These are phyloP conservation scores for Hafferia zeledoni DNA, from an alignment of 2,797 vertebrate species.

Conservation along the genomic window DNA sequence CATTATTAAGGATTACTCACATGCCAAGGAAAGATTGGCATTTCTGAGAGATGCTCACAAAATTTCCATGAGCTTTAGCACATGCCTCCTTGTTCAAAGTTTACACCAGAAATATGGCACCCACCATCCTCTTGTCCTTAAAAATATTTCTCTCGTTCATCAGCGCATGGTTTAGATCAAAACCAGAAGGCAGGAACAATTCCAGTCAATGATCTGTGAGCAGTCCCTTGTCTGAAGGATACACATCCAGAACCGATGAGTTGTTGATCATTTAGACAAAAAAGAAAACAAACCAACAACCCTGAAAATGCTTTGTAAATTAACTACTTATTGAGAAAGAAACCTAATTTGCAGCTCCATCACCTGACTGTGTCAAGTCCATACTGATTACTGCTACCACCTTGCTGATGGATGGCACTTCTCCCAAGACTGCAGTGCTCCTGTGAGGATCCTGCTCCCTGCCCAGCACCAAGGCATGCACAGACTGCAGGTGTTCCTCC, in stretches of 20 bases:
- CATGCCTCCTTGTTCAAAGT: conserved; percentile 19
- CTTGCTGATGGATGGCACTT: not conserved
- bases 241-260: conserved; percentile 14
- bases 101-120: conserved; percentile 53
- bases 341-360: not conserved
- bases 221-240: not conserved
- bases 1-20: conserved; percentile 36
- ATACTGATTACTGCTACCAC: not conserved
- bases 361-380: not conserved
- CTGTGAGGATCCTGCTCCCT: not conserved
- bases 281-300: not conserved
- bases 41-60: conserved; percentile 29
- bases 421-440: not conserved
- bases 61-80: conserved; percentile 17
- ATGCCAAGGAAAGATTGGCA: conserved; percentile 42
- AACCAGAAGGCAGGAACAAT: conserved; percentile 52
- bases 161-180: conserved; percentile 53
- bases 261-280: not conserved
- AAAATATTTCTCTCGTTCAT: conserved; percentile 46
- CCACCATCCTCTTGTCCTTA: conserved; percentile 57
- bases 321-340: not conserved
- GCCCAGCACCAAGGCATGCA: not conserved
- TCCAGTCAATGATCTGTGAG: not conserved
- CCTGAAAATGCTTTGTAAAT: not conserved
- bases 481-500: rapidly evolving